Evolutionary conservation across 2,113 vertebrate species (phyloP).

Genomic region (Lagenorhynchus albirostris): DNA sequence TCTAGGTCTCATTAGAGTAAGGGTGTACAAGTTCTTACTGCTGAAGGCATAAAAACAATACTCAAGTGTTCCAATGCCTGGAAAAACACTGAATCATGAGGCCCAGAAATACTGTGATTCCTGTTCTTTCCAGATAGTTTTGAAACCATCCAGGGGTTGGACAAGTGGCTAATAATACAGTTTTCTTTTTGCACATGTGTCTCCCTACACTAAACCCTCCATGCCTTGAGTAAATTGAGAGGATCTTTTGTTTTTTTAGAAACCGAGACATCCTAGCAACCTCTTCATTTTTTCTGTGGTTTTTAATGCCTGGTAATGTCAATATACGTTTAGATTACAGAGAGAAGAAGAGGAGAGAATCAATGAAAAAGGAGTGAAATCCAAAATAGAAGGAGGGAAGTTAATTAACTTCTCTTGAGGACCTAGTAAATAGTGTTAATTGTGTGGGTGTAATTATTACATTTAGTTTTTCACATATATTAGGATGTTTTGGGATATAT

Average conservation of each 20-base stretch:
- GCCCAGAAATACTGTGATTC: fast-evolving
- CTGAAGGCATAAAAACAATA: not conserved
- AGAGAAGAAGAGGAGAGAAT: not conserved
- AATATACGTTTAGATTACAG: not conserved
- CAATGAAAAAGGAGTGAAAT: not conserved
- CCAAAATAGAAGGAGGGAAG: not conserved
- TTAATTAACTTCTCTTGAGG: not conserved
- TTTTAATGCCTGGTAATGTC: not conserved
- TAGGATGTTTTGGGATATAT: not conserved
- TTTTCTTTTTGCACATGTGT: not conserved
- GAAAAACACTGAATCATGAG: not conserved
- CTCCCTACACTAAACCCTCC: no score
- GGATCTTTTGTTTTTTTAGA: not conserved
- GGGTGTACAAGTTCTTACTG: not conserved
- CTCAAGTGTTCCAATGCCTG: not conserved
- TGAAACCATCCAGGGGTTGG: not conserved
- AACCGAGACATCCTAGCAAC: not conserved
- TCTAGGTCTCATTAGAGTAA: fast-evolving
- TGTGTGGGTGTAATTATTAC: not conserved
- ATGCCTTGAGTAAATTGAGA: not conserved
- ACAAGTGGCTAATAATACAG: not conserved
- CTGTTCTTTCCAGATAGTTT: not conserved
- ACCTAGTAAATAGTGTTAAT: no score
- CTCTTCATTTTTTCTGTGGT: not conserved
- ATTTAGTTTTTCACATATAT: not conserved